Percentiles rank a stretch among this genome's conserved stretches.
Evolutionary conservation across 2,113 vertebrate species (phyloP).

Genomic region (Charina bottae): DNA sequence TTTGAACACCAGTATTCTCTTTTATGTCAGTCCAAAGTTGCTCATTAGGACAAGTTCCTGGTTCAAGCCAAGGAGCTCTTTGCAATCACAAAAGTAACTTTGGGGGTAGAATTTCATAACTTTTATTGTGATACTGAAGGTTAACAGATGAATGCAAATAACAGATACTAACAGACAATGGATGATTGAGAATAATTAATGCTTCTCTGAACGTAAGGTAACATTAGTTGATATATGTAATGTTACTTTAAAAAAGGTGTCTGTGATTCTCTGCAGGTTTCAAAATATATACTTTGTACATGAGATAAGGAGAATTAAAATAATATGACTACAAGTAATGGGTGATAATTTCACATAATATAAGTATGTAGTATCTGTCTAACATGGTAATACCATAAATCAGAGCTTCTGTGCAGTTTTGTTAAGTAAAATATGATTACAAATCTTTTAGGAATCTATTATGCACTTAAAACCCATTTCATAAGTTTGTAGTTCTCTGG

Average conservation of each 20-base stretch:
- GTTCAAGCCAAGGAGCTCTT: not conserved
- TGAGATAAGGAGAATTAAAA: not conserved
- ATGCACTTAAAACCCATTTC: not conserved
- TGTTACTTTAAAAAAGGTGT: not conserved
- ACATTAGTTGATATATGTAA: not conserved
- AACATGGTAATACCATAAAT: not conserved
- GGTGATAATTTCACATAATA: not conserved
- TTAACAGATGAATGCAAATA: not conserved
- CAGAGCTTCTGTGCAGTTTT: not conserved
- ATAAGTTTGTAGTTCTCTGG: not conserved
- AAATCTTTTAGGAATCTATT: not conserved
- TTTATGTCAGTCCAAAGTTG: not conserved
- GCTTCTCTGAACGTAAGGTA: not conserved
- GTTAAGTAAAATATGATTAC: not conserved
- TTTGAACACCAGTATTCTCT: not conserved
- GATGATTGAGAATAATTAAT: not conserved
- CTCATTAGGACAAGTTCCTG: not conserved
- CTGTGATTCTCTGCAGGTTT: not conserved
- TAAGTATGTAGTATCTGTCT: not conserved
- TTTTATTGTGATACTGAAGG: not conserved
- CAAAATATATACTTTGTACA: not conserved
- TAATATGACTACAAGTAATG: not conserved
- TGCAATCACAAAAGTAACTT: not conserved
- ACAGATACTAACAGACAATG: not conserved
- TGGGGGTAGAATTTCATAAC: not conserved